Percentiles rank a stretch among this genome's conserved stretches.
These are phyloP conservation scores for Oppia nitens DNA, from an alignment of 1,140 invertebrate species.

Conservation along the genomic window DNA sequence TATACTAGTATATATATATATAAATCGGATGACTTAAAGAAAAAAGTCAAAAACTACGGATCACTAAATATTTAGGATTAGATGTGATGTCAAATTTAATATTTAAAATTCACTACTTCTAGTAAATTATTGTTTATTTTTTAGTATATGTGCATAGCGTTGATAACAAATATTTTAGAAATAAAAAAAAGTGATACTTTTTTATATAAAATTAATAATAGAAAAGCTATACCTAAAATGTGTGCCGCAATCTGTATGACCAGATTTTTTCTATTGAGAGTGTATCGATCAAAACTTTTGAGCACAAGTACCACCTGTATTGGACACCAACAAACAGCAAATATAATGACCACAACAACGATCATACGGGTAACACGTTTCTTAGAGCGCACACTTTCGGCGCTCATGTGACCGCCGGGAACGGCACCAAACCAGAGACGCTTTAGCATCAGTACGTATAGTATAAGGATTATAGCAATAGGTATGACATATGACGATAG, in stretches of 20 bases:
- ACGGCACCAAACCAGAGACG: conserved; percentile 61
- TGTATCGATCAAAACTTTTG: conserved; percentile 52
- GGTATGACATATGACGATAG: conserved; percentile 68
- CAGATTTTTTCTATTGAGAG: conserved; percentile 42
- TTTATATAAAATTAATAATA: background rate
- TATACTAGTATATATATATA: too few species aligned
- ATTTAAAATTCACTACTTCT: background rate
- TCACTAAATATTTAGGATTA: background rate
- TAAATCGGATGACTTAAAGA: too few species aligned
- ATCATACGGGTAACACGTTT: conserved; percentile 83
- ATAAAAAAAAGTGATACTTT: background rate
- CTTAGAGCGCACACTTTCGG: conserved; percentile 58
- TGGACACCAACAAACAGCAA: conserved; percentile 87
- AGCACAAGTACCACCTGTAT: conserved; percentile 69
- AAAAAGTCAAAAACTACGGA: background rate
- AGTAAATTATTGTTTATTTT: background rate
- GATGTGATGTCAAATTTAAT: background rate
- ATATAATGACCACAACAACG: conserved; percentile 78
- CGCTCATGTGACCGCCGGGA: conserved; percentile 48
- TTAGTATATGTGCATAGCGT: background rate
- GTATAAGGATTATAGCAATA: conserved; percentile 61
- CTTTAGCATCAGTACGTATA: conserved; percentile 79
- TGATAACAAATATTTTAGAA: background rate
- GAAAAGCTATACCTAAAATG: conserved; percentile 44
- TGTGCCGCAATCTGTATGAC: conserved; percentile 65